phyloP scores from a whole-genome alignment of 2,797 vertebrate species.

The Staurois parvus region DNA sequence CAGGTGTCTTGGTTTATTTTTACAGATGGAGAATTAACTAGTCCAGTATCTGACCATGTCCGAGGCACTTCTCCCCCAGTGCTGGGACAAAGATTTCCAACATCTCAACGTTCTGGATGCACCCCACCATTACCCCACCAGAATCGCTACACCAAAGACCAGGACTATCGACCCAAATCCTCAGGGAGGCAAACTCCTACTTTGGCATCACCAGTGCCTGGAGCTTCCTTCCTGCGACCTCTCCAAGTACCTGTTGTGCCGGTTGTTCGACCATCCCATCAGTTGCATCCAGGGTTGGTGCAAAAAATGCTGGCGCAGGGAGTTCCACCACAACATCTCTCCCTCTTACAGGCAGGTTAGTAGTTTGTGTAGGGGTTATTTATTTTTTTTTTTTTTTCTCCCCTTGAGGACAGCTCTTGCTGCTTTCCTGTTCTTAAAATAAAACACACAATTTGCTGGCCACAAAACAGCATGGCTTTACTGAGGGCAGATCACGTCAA shows the following conservation, averaged over 20 bases:
- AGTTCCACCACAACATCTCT: slow-evolving; percentile 90
- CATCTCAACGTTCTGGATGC: slow-evolving; percentile 77
- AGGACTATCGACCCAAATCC: slow-evolving; percentile 86
- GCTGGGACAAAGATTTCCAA: slow-evolving; percentile 73
- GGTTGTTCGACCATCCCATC: slow-evolving; percentile 89
- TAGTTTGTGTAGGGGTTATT: neutral
- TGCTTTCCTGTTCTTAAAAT: too few species aligned
- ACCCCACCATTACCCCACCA: slow-evolving; percentile 82
- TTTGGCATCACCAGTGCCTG: slow-evolving; percentile 83
- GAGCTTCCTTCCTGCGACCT: slow-evolving; percentile 87
- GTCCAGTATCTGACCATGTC: slow-evolving; percentile 71
- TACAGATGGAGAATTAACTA: slow-evolving; percentile 75
- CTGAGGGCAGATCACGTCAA: too few species aligned
- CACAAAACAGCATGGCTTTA: too few species aligned
- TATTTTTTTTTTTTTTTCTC: too few species aligned
- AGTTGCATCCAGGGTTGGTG: slow-evolving; percentile 91
- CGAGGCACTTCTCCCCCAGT: slow-evolving; percentile 74
- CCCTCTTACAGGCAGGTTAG: slow-evolving; percentile 90
- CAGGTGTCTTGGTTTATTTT: slow-evolving; percentile 60
- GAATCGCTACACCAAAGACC: slow-evolving; percentile 87
- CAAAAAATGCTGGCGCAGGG: slow-evolving; percentile 95
- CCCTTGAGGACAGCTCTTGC: too few species aligned
- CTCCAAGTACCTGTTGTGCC: slow-evolving; percentile 92
- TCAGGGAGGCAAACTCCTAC: slow-evolving; percentile 86
- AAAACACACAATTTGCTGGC: too few species aligned